Evolutionary conservation across 2,113 vertebrate genomes (phyloP).

Genomic region (Nothoprocta pentlandii): DNA sequence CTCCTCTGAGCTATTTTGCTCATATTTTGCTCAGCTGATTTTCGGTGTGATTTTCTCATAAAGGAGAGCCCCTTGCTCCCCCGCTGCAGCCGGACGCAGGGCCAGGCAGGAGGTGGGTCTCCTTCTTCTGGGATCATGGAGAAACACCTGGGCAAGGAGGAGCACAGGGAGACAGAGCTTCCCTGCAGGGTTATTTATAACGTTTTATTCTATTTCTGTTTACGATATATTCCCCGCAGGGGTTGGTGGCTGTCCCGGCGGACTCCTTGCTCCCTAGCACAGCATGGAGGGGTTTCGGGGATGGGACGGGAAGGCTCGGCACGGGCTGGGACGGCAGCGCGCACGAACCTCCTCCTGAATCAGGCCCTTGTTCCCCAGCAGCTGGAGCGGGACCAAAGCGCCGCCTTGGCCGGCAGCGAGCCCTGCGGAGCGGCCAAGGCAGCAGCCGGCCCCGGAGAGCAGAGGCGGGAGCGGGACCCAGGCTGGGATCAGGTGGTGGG

Average conservation of each 20-base stretch:
- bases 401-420: background rate
- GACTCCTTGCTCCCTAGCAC: rapidly evolving
- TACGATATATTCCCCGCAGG: background rate
- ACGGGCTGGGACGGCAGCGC: background rate
- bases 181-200: too few species aligned
- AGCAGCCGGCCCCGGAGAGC: background rate
- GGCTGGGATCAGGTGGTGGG: background rate
- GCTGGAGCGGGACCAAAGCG: background rate
- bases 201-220: too few species aligned
- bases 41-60: rapidly evolving
- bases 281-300: background rate
- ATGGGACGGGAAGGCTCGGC: background rate
- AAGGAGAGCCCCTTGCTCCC: background rate
- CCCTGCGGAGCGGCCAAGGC: background rate
- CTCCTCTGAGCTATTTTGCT: too few species aligned
- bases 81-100: background rate
- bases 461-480: background rate
- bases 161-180: too few species aligned
- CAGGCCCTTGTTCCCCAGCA: background rate
- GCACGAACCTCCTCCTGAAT: background rate
- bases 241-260: too few species aligned
- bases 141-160: rapidly evolving
- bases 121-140: rapidly evolving
- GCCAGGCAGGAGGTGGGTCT: background rate
- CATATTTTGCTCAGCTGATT: rapidly evolving